A percentile compares a stretch with the other conserved stretches of the same genome.
Conservation (phyloP, 2,797 vertebrate genomes). For the Anguilla marmorata region DNA sequence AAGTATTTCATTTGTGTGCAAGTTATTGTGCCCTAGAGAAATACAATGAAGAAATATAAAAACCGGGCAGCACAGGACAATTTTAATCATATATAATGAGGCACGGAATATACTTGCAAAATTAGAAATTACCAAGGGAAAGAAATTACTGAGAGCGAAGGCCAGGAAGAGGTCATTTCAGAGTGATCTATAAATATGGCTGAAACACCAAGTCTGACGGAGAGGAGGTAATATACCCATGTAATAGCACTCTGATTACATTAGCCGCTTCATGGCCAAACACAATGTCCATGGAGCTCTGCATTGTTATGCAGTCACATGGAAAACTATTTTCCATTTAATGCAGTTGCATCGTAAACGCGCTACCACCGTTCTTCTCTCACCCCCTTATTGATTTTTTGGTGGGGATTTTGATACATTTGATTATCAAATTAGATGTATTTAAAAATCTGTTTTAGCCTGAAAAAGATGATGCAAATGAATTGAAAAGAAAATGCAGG, state of each 20-base stretch:
- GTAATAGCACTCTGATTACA: not conserved
- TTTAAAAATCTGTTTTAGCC: not conserved
- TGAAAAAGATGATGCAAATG: not conserved
- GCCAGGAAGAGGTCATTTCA: conserved; percentile 8
- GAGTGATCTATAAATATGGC: not conserved
- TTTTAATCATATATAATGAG: conserved; percentile 14
- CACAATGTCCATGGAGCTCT: not conserved
- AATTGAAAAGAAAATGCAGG: not conserved
- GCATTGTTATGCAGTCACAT: not conserved
- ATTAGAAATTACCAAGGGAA: not conserved
- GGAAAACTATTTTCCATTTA: not conserved
- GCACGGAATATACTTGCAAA: not conserved
- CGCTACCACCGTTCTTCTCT: not conserved
- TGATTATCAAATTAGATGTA: not conserved
- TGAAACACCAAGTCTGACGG: not conserved
- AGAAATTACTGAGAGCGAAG: not conserved
- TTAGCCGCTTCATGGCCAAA: not conserved
- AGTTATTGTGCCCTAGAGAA: not conserved
- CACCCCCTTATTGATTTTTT: not conserved
- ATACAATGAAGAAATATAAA: not conserved
- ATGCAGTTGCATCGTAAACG: not conserved
- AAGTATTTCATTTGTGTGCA: not conserved
- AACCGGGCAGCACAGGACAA: conserved; percentile 4
- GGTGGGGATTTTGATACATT: not conserved
- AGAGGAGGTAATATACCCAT: not conserved